These are phyloP conservation scores for Saimiri boliviensis DNA, from an alignment of 2,113 vertebrate genomes.

Conservation along the genomic window DNA sequence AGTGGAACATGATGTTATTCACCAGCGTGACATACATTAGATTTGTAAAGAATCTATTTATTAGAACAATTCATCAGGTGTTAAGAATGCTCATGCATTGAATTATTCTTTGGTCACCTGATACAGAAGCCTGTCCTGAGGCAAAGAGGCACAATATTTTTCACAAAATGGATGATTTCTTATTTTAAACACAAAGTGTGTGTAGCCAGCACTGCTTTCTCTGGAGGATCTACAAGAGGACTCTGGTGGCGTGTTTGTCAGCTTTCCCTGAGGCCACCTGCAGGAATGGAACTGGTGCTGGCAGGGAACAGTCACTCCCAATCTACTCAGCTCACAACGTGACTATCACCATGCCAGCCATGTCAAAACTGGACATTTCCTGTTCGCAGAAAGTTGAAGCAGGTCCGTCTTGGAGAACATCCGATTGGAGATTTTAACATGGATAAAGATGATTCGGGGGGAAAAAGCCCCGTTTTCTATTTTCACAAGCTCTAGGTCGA, in stretches of 20 bases:
- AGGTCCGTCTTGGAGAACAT: not conserved
- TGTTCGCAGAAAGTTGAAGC: not conserved
- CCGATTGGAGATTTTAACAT: not conserved
- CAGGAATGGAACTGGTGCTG: fast-evolving
- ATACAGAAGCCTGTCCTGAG: not conserved
- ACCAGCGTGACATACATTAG: not conserved
- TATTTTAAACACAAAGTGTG: not conserved
- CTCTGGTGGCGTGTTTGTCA: fast-evolving
- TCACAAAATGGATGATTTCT: not conserved
- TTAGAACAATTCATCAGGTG: not conserved
- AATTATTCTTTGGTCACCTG: not conserved
- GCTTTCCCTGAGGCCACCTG: not conserved
- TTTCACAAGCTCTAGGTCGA: not conserved
- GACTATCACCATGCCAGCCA: too few species aligned
- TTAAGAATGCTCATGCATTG: not conserved
- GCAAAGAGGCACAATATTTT: not conserved
- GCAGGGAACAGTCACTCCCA: not conserved
- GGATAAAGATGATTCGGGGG: not conserved
- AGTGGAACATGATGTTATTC: not conserved
- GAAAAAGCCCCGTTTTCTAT: not conserved
- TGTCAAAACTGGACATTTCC: not conserved
- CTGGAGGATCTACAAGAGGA: not conserved
- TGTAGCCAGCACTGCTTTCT: not conserved
- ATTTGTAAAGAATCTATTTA: not conserved
- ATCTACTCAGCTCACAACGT: too few species aligned